Percentiles rank a stretch among this genome's conserved stretches.
phyloP scores from a whole-genome alignment of 1,140 invertebrate species.

The Drosophila chauvacae region DNA sequence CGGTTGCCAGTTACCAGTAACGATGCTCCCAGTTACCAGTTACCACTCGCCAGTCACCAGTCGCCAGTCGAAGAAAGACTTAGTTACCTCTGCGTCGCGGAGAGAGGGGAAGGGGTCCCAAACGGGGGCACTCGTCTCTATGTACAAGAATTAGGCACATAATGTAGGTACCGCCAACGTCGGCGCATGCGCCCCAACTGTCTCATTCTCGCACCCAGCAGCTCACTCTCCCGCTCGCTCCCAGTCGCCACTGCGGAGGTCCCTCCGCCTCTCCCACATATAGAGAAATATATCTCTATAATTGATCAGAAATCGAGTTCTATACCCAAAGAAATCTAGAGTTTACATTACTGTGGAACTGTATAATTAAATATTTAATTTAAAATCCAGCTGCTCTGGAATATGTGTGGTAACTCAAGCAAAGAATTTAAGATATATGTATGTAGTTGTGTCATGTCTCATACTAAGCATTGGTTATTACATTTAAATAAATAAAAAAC shows the following conservation, averaged over 20 bases:
- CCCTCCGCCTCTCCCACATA: not conserved
- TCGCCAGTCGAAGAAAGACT: slow-evolving; percentile 45
- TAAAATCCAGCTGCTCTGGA: not conserved
- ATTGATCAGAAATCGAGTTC: slow-evolving; percentile 9
- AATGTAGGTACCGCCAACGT: slow-evolving; percentile 69
- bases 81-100: slow-evolving; percentile 48
- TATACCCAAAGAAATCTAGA: not conserved
- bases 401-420: not conserved
- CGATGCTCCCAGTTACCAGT: slow-evolving; percentile 28
- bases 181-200: slow-evolving; percentile 53
- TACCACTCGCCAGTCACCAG: slow-evolving; percentile 39
- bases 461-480: not conserved
- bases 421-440: no score
- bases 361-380: not conserved
- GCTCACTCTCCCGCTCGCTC: slow-evolving; percentile 6
- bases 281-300: slow-evolving; percentile 7
- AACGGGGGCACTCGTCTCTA: slow-evolving; percentile 11
- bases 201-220: slow-evolving; percentile 51
- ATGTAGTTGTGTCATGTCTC: not conserved
- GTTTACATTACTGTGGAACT: not conserved
- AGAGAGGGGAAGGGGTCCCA: not conserved
- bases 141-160: slow-evolving; percentile 67
- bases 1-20: slow-evolving; percentile 32
- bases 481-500: not conserved
- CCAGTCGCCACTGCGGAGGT: not conserved